Conservation (phyloP, 1,140 invertebrate genomes). For the Sitophilus oryzae region DNA sequence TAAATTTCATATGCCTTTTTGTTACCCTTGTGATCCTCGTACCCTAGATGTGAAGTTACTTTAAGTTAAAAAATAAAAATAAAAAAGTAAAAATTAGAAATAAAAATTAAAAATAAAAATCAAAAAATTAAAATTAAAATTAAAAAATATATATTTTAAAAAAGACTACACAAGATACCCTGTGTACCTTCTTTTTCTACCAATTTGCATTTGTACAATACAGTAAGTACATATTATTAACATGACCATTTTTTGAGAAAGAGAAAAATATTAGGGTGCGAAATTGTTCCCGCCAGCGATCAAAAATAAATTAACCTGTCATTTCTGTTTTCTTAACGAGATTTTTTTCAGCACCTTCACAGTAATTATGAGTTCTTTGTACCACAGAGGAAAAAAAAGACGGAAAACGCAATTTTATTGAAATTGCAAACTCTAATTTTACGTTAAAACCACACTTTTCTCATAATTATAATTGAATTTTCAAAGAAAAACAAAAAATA, state of each 20-base stretch:
- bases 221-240: background rate
- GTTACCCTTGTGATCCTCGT: too few relatives aligned
- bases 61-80: too few relatives aligned
- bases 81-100: too few relatives aligned
- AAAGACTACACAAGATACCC: too few relatives aligned
- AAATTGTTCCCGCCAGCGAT: too few relatives aligned
- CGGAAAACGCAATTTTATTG: background rate
- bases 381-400: background rate
- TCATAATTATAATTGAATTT: background rate
- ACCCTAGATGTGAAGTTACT: too few relatives aligned
- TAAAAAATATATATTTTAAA: too few relatives aligned
- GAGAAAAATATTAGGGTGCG: background rate
- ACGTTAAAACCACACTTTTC: background rate
- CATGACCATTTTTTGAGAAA: background rate
- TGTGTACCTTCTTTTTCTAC: too few relatives aligned
- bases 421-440: background rate
- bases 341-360: background rate
- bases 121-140: too few relatives aligned
- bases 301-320: background rate
- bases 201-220: conserved; percentile 2
- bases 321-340: background rate
- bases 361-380: background rate
- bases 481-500: background rate
- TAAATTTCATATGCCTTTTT: too few relatives aligned
- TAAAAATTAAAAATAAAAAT: too few relatives aligned